These are phyloP conservation scores for Hylaeus anthracinus DNA, from an alignment of 1,140 invertebrate species.

Conservation along the genomic window DNA sequence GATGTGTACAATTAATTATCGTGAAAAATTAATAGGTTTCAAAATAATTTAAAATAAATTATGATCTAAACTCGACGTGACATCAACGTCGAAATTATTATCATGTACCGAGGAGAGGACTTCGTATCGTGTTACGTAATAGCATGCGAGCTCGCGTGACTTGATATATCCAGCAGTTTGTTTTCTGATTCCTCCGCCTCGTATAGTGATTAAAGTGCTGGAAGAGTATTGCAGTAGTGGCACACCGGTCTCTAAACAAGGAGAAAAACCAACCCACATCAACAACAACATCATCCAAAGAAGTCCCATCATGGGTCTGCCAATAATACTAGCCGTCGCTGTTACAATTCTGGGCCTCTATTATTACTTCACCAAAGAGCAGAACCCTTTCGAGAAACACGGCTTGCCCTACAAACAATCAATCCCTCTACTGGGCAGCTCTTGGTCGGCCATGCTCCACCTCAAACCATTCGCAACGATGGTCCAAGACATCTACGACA, in stretches of 20 bases:
- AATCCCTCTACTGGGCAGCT: slow-evolving; percentile 53
- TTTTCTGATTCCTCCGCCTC: background rate
- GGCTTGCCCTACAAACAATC: slow-evolving; percentile 11
- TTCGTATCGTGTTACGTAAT: background rate
- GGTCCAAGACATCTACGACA: slow-evolving; percentile 30
- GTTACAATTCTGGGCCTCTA: background rate
- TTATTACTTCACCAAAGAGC: background rate
- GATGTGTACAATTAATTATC: too few relatives aligned
- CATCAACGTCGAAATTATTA: background rate
- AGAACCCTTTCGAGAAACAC: slow-evolving; percentile 20
- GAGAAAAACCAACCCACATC: too few relatives aligned
- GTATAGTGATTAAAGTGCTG: background rate
- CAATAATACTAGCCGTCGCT: too few relatives aligned
- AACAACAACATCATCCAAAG: too few relatives aligned
- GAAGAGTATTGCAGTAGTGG: background rate
- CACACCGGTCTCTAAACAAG: too few relatives aligned
- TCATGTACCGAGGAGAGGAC: background rate
- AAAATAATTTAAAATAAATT: too few relatives aligned
- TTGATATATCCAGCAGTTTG: background rate
- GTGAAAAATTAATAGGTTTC: too few relatives aligned
- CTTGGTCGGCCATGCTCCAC: background rate
- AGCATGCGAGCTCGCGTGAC: background rate
- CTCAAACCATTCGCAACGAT: background rate
- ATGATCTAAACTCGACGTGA: too few relatives aligned
- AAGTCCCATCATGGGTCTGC: background rate